phyloP scores from a whole-genome alignment of 2,888 invertebrate genomes.

The Dione vanillae region DNA sequence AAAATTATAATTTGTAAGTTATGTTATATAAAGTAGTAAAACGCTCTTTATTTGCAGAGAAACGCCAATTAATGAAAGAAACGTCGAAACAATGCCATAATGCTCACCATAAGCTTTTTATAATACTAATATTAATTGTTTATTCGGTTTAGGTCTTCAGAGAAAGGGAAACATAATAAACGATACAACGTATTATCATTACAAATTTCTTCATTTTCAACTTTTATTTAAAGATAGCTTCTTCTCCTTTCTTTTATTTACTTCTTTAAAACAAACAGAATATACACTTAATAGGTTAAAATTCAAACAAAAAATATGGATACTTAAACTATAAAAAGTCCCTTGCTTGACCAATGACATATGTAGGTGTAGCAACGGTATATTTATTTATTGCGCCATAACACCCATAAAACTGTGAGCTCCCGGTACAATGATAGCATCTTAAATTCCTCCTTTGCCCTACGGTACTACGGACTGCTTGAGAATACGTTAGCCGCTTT shows the following conservation, averaged over 20 bases:
- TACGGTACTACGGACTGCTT: slow-evolving; percentile 50
- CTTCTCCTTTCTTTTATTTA: not conserved
- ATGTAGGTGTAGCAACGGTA: slow-evolving; percentile 78
- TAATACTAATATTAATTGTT: too few relatives aligned
- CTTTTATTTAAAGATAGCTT: too few relatives aligned
- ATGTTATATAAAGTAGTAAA: too few relatives aligned
- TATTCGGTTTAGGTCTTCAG: too few relatives aligned
- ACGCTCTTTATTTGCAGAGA: too few relatives aligned
- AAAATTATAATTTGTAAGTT: too few relatives aligned
- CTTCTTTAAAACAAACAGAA: not conserved
- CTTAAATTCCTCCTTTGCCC: slow-evolving; percentile 71
- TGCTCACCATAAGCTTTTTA: too few relatives aligned
- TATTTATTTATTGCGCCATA: slow-evolving; percentile 79
- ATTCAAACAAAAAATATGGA: slow-evolving; percentile 34
- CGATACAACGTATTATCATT: too few relatives aligned
- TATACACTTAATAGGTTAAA: not conserved
- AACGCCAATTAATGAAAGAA: too few relatives aligned
- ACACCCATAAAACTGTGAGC: slow-evolving; percentile 79
- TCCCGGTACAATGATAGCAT: slow-evolving; percentile 74
- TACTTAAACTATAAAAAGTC: slow-evolving; percentile 55
- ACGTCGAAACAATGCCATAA: too few relatives aligned
- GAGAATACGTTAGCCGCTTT: slow-evolving; percentile 70
- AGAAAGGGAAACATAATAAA: too few relatives aligned
- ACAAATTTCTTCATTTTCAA: too few relatives aligned
- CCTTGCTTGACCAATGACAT: slow-evolving; percentile 63